These are phyloP conservation scores for Caenorhabditis sp. DNA, from an alignment of 2,888 invertebrate species.

Conservation along the genomic window DNA sequence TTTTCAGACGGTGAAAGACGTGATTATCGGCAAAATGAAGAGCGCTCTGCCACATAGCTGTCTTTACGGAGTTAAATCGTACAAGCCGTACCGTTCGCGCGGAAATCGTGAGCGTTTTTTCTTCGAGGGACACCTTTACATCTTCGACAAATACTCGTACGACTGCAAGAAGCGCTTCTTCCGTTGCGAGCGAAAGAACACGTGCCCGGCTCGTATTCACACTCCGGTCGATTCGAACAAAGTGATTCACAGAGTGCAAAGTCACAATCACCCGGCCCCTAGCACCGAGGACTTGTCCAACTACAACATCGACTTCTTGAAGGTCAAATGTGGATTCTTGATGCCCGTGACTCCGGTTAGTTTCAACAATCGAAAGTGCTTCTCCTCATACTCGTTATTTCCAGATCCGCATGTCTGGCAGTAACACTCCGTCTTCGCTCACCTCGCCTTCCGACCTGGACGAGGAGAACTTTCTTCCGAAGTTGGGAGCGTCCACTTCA, in stretches of 20 bases:
- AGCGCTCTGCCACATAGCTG: too few relatives aligned
- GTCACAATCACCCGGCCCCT: conserved; percentile 20
- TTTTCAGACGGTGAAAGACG: conserved; percentile 41
- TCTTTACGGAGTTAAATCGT: too few relatives aligned
- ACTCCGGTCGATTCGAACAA: conserved; percentile 11
- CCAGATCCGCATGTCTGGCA: background rate
- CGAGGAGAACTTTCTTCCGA: background rate
- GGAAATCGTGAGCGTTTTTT: conserved; percentile 13
- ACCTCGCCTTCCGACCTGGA: conserved; percentile 14
- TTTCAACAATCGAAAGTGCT: background rate
- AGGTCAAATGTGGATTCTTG: conserved; percentile 1
- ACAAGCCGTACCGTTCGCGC: conserved; percentile 21
- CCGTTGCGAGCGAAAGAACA: conserved; percentile 25
- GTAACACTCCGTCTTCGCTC: background rate
- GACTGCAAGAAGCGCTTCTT: conserved; percentile 40
- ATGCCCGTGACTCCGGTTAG: background rate
- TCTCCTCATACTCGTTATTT: background rate
- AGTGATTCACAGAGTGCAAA: conserved; percentile 21
- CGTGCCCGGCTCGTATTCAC: conserved; percentile 29
- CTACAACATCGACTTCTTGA: conserved; percentile 1
- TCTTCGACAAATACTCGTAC: conserved; percentile 30
- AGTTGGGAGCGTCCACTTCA: background rate
- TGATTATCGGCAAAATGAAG: conserved; percentile 20
- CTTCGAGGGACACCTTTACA: conserved; percentile 12
- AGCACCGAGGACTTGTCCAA: background rate